Evolutionary conservation across 2,888 invertebrate species (phyloP), one percentile per base, ranked within the genome.

Genomic region (Sphaerophoria taeniata): DNA sequence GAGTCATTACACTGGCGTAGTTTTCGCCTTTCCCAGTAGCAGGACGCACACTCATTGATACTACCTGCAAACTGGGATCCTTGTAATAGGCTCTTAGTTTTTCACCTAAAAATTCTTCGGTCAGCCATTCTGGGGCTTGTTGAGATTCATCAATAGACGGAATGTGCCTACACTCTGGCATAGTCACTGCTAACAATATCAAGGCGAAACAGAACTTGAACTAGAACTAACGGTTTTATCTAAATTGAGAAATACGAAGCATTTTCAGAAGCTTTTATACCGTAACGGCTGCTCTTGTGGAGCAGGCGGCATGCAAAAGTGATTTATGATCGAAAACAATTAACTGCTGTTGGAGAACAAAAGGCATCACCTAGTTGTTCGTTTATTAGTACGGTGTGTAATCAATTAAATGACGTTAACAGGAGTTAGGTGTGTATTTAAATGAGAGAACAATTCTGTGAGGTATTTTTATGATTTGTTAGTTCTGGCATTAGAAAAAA

Each of bases 21-120:
- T 91, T 92, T 78, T 91, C 92, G 43, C 92, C 91, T 43, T 90
- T 90, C 16, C 88, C 90, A 31, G 90, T 72, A 3, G 91, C 92
- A 0, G 90, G 89, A n/a, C 87, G 85, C 2, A 88, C 85, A 39
- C 83, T 81, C 72, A 90, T 69, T 4, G 87, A 82, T 0, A 76
- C 70, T 4, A 91, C 87, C 47, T 81, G 89, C 4, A 91, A 33
- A 3, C 87, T 81, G 0, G 87, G 65, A 82, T 92, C 91, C 6
- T 87, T 87, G 49, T 89, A 88, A 74, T 89, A 89, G 0, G 86
- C 82, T n/a, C 88, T 83, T 33, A 91, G 53, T 9, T 89, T 88
- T 16, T 88, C 67, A 78, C 88, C 87, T 6, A 91, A 9, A 75
- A 91, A 91, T 3, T 87, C 87, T 45, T 87, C 86, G 11, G 89